Evolutionary conservation across 2,797 vertebrate genomes (phyloP).

Genomic region (Aselliscus stoliczkanus): DNA sequence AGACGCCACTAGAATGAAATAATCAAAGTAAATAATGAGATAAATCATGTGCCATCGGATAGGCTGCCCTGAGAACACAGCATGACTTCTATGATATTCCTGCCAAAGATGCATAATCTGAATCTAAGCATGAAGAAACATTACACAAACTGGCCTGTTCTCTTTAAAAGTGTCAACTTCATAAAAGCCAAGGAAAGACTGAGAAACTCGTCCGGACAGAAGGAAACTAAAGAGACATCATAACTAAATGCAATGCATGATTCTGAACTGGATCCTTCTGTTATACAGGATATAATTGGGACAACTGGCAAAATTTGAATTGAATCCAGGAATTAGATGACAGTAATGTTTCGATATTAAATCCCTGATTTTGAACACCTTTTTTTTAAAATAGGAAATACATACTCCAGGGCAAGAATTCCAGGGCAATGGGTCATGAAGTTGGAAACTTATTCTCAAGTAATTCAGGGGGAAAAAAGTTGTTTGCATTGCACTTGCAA

Average conservation of each 20-base stretch:
- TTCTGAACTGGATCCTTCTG: neutral
- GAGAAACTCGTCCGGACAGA: neutral
- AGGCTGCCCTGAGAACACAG: neutral
- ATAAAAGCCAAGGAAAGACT: neutral
- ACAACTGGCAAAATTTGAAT: neutral
- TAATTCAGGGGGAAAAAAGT: neutral
- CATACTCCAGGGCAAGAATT: neutral
- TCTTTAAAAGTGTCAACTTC: constrained; percentile 4
- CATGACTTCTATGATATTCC: neutral
- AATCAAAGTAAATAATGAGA: constrained; percentile 4
- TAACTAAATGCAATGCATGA: neutral
- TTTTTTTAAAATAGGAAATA: neutral
- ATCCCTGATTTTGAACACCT: neutral
- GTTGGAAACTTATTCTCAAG: neutral
- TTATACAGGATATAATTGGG: neutral
- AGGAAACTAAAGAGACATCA: neutral
- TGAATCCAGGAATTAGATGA: neutral
- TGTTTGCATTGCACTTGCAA: neutral
- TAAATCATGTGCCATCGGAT: neutral
- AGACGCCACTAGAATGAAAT: neutral
- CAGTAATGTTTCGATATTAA: neutral
- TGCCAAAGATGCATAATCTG: neutral
- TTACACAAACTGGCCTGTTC: neutral
- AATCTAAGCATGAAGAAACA: neutral
- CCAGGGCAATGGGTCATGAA: neutral